These are phyloP conservation scores for Columba guinea DNA, from an alignment of 2,797 vertebrate species.

Conservation along the genomic window DNA sequence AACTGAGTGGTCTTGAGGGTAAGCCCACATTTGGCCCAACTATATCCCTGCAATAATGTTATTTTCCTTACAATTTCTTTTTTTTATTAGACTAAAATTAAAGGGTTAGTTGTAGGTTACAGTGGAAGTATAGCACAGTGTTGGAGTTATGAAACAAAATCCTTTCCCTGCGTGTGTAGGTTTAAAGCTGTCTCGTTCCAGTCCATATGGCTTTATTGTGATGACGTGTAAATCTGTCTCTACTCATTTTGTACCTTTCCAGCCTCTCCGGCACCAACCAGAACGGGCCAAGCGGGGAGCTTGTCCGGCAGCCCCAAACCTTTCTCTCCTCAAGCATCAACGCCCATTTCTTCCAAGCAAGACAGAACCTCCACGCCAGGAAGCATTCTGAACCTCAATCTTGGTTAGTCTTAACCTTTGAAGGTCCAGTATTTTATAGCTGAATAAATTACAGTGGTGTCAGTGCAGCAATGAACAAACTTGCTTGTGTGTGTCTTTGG, in stretches of 20 bases:
- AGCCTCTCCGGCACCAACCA: constrained; percentile 91
- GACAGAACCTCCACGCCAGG: constrained; percentile 88
- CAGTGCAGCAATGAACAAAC: neutral
- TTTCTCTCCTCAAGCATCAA: constrained; percentile 85
- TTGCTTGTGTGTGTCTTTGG: neutral
- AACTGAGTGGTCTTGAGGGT: neutral
- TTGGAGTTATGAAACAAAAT: neutral
- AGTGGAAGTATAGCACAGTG: neutral
- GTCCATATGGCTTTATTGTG: neutral
- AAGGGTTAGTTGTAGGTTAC: neutral
- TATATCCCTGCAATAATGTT: neutral
- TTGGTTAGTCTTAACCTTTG: constrained; percentile 83
- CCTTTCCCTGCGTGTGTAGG: neutral
- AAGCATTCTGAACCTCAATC: constrained; percentile 96
- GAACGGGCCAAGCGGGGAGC: constrained; percentile 86
- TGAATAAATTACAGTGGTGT: neutral
- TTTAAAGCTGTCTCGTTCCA: neutral
- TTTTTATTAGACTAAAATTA: neutral
- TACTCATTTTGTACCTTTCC: constrained; percentile 52
- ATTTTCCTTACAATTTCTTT: neutral
- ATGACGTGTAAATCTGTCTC: neutral
- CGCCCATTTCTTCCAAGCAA: constrained; percentile 83
- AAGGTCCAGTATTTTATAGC: neutral
- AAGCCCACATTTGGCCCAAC: neutral
- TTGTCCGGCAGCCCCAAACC: constrained; percentile 91